Conservation (phyloP, 2,113 vertebrate species). For the Dunckerocampus dactyliophorus region DNA sequence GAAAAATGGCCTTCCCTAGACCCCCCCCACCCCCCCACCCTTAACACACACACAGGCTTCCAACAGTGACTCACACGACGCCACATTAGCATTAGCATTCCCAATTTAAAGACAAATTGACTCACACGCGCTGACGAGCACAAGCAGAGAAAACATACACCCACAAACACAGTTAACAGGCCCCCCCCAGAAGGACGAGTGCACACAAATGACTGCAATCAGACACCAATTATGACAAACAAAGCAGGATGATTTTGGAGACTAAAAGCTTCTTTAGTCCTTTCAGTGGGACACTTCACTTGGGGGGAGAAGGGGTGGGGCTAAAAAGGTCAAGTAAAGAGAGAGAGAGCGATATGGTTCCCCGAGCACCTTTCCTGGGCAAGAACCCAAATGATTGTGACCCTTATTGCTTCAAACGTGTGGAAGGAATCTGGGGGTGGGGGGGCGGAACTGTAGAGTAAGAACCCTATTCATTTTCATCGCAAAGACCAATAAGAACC, state of each 20-base stretch:
- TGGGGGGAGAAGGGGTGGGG: slow-evolving; percentile 7
- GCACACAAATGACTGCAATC: slow-evolving; percentile 58
- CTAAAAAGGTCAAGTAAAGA: neutral
- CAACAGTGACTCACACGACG: neutral
- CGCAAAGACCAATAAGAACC: no score
- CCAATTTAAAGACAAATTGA: slow-evolving; percentile 20
- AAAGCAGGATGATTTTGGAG: slow-evolving; percentile 39
- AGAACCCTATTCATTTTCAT: no score
- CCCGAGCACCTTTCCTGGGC: no score
- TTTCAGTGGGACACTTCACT: slow-evolving; percentile 34
- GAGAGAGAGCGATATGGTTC: no score
- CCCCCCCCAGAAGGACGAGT: slow-evolving; percentile 26
- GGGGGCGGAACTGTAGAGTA: no score
- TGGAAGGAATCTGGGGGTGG: no score
- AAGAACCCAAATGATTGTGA: no score
- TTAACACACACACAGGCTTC: neutral
- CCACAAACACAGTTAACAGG: slow-evolving; percentile 16
- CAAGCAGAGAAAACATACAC: slow-evolving; percentile 7
- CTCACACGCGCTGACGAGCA: slow-evolving; percentile 5
- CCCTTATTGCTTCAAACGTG: no score
- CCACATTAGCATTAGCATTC: neutral
- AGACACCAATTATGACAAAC: slow-evolving; percentile 50
- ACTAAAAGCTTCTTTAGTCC: slow-evolving; percentile 47
- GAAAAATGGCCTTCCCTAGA: no score
- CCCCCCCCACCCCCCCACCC: neutral